phyloP scores from a whole-genome alignment of 2,888 invertebrate species.

The Coleophora deauratella region DNA sequence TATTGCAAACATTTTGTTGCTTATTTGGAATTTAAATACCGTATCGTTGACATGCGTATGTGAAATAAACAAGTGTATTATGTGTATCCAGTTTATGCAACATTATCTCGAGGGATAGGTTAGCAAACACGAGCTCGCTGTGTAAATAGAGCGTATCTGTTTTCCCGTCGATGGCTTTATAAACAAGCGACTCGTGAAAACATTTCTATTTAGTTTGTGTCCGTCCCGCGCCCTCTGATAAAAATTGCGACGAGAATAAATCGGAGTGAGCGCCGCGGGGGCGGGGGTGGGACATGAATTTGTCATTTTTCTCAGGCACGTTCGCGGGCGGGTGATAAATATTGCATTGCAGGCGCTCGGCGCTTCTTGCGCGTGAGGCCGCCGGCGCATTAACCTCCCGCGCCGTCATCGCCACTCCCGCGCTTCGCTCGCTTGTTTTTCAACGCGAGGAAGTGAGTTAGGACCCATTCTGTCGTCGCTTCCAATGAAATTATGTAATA shows the following conservation, averaged over 20 bases:
- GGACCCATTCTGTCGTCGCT: slow-evolving; percentile 54
- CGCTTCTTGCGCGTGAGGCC: slow-evolving; percentile 41
- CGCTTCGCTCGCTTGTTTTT: slow-evolving; percentile 57
- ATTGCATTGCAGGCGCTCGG: slow-evolving; percentile 64
- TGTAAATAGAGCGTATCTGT: slow-evolving; percentile 65
- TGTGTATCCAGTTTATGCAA: slow-evolving; percentile 49
- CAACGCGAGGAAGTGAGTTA: slow-evolving; percentile 52
- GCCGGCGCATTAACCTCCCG: slow-evolving; percentile 21
- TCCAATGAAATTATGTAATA: slow-evolving; percentile 66
- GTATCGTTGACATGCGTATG: slow-evolving; percentile 26
- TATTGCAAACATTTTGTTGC: slow-evolving; percentile 22
- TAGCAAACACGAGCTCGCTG: slow-evolving; percentile 49
- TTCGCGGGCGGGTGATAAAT: slow-evolving; percentile 68
- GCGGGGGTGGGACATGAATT: slow-evolving; percentile 61
- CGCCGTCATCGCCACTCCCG: slow-evolving; percentile 47
- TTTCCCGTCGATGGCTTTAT: slow-evolving; percentile 66
- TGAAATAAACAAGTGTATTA: slow-evolving; percentile 23
- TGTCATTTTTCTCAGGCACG: slow-evolving; percentile 72
- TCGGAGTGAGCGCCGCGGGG: slow-evolving; percentile 41
- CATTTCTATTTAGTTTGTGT: slow-evolving; percentile 64
- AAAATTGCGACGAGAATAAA: slow-evolving; percentile 67
- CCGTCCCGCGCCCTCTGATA: slow-evolving; percentile 59
- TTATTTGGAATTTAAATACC: slow-evolving; percentile 48
- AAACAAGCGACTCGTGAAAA: slow-evolving; percentile 68
- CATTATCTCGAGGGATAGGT: slow-evolving; percentile 62